Evolutionary conservation across 1,140 invertebrate species (phyloP).

Genomic region (Geopemphigus sp.): DNA sequence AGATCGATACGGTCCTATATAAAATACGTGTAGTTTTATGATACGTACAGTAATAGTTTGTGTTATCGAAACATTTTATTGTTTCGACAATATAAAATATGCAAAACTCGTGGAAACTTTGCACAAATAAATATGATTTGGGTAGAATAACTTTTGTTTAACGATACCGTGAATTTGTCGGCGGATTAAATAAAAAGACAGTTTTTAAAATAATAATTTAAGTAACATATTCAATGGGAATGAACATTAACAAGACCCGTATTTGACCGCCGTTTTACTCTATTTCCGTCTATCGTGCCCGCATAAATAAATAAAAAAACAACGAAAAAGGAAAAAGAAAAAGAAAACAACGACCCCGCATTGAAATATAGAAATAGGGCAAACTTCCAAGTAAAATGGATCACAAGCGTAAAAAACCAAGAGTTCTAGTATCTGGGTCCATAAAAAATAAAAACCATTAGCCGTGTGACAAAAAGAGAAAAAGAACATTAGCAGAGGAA

Average conservation of each 20-base stretch:
- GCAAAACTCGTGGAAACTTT: no score
- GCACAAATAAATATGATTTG: not conserved
- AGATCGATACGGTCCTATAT: no score
- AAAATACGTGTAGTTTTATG: no score
- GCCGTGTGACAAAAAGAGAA: slow-evolving; percentile 28
- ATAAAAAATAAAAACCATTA: slow-evolving; percentile 44
- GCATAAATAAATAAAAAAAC: slow-evolving; percentile 29
- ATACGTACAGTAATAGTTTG: no score
- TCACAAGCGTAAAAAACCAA: slow-evolving; percentile 24
- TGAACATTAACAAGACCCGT: slow-evolving; percentile 12
- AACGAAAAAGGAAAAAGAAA: not conserved
- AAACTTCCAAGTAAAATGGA: slow-evolving; percentile 44
- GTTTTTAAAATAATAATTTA: not conserved
- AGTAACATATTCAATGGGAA: not conserved
- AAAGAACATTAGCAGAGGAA: slow-evolving; percentile 32
- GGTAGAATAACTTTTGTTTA: not conserved
- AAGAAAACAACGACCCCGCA: slow-evolving; percentile 23
- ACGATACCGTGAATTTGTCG: not conserved
- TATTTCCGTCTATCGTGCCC: slow-evolving; percentile 27
- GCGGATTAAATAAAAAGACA: not conserved
- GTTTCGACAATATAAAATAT: no score
- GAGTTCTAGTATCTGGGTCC: slow-evolving; percentile 18
- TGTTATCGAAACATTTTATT: no score
- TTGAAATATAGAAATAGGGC: slow-evolving; percentile 44
- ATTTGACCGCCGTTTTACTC: slow-evolving; percentile 35